Base-by-base conservation (phyloP, 2,888 invertebrate species). In the Eupithecia vulgata region DNA sequence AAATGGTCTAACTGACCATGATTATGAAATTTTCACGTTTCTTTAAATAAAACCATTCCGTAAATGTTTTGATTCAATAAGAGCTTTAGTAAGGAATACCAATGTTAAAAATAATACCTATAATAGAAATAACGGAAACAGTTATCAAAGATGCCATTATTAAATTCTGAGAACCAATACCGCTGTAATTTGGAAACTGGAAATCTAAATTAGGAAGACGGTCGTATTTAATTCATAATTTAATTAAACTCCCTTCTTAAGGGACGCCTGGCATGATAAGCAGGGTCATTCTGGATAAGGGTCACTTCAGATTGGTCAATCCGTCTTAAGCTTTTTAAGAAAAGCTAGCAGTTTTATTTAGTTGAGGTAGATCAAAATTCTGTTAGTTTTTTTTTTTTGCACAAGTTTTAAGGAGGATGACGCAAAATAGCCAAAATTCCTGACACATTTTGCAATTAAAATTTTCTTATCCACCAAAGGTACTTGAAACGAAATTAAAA, bases 141-240 rank as follows among this genome's bases (percentile, higher is more conserved):
- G 66, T 67, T 69, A 37, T 12, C 34, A n/a, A 59, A 62, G 13
- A 64, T 40, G 48, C 52, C n/a, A 70, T 68, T 70, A 71, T 69
- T 67, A 73, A 71, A 71, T 70, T 74, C 15, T 40, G 17, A 76
- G 72, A 72, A 70, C 70, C 72, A 80, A 75, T 82, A 64, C 75
- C 77, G 81, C 59, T 70, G 61, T 70, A 85, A 83, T 85, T 81
- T 79, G 79, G 76, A 71, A 73, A 76, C 81, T 79, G 77, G 80
- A 87, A 88, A 90, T 88, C 87, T 87, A 87, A 89, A 88, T 86
- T 83, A 48, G 68, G 85, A 84, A 84, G 82, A 81, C 83, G 80
- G 81, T 79, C 83, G 84, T 83, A 84, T 88, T 90, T 87, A 91
- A 91, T 91, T 91, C 88, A 89, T 91, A 92, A 94, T 92, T 91